Conservation (phyloP, 1,140 invertebrate genomes). For the Reticulitermes speratus region DNA sequence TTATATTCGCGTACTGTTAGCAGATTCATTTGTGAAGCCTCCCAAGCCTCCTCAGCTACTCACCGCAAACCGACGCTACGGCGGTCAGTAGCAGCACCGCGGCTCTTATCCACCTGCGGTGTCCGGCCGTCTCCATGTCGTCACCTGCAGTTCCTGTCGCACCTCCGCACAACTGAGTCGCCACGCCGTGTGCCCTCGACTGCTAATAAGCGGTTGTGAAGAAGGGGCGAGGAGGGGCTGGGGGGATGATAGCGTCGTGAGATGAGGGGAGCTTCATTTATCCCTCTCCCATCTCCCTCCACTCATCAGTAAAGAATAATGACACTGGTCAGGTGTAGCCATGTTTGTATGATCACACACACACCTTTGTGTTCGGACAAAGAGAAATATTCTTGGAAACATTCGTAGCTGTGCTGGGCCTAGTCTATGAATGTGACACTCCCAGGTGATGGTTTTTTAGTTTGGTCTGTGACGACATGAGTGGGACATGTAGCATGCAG, state of each 20-base stretch:
- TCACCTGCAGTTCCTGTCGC: not conserved
- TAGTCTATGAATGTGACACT: no score
- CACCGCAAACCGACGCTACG: not conserved
- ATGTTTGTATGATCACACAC: slow-evolving; percentile 4
- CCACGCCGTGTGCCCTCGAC: not conserved
- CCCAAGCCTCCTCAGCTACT: not conserved
- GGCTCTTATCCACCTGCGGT: not conserved
- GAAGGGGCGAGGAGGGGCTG: not conserved
- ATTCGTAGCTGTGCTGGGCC: not conserved
- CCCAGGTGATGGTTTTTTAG: no score
- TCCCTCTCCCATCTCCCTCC: not conserved
- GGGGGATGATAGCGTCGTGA: not conserved
- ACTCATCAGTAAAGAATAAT: not conserved
- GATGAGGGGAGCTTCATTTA: not conserved
- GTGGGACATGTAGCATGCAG: no score
- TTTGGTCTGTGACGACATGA: no score
- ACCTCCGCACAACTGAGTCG: not conserved
- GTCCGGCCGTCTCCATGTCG: not conserved
- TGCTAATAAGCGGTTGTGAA: not conserved
- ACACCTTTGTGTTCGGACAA: not conserved
- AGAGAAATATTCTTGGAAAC: not conserved
- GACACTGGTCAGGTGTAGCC: not conserved
- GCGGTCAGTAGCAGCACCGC: not conserved
- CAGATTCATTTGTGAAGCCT: no score
- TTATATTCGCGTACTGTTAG: no score